Evolutionary conservation across 1,140 invertebrate genomes (phyloP), one percentile per base, ranked within the genome.

Genomic region (Eumaeus atala): DNA sequence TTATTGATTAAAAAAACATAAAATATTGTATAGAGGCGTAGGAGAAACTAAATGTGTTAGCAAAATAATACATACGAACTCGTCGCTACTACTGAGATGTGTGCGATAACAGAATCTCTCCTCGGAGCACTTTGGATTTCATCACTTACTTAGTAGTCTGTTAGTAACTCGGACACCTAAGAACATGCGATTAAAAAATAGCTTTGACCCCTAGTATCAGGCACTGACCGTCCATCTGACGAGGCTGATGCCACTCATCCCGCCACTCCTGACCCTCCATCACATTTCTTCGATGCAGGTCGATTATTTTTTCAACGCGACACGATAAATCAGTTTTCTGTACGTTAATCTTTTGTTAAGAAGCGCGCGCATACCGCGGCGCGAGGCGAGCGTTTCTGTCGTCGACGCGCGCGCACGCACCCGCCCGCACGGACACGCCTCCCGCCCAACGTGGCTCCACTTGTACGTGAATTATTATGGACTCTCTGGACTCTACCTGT

Each of bases 201-300:
- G 34, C 51, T 52, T 17, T 40, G 58, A 60, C 58, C 58, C 52
- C 49, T 47, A 48, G 16, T 21, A n/a, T 37, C 18, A n/a, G 38
- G 37, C 58, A 84, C 82, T 83, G 70, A 85, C 82, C 82, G 72
- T 85, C 82, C 56, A 78, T 61, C 62, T 80, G 79, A 47, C 79
- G 70, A 57, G 71, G 77, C 66, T 81, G 82, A 40, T 82, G 80
- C 82, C 82, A 85, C 54, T 84, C 81, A 55, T 71, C 76, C 57
- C 82, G 75, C 82, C 82, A 85, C 59, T 84, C 82, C 62, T 85
- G 82, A 68, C 82, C 77, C 74, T 85, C 82, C 82, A 85, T 85
- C 67, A 71, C 77, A 76, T 77, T 57, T 72, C 76, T 68, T 72
- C 62, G 40, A 38, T 70, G 61, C 51, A 56, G 60, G 66, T 58